Evolutionary conservation across 2,888 invertebrate species (phyloP).

Genomic region (Drosophila gaucha): DNA sequence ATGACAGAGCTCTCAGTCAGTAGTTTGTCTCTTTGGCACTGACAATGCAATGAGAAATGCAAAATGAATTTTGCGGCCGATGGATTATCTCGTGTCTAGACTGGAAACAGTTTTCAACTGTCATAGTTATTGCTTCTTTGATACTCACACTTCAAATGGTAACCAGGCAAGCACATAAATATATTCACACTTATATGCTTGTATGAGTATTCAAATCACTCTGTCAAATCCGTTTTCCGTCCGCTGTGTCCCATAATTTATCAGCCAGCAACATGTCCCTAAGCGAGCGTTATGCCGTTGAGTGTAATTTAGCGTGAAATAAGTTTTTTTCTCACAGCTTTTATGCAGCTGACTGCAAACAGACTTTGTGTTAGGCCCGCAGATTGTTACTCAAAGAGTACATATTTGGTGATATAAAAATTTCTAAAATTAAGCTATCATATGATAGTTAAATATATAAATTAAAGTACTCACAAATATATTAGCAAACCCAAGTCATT

Average conservation of each 20-base stretch:
- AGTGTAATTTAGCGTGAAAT: slow-evolving; percentile 27
- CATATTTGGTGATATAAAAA: not conserved
- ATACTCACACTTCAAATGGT: not conserved
- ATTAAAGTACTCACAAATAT: not conserved
- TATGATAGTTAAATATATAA: not conserved
- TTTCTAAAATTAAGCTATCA: not conserved
- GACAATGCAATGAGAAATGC: not conserved
- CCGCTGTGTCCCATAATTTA: slow-evolving; percentile 1
- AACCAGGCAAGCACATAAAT: slow-evolving; percentile 6
- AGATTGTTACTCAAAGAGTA: not conserved
- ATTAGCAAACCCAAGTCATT: slow-evolving; percentile 5
- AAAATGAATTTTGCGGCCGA: not conserved
- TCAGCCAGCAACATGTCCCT: slow-evolving; percentile 10
- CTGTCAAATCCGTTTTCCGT: slow-evolving; percentile 3
- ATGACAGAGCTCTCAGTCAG: not conserved
- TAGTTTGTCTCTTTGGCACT: too few species aligned
- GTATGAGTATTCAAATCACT: not conserved
- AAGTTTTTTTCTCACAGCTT: slow-evolving; percentile 3
- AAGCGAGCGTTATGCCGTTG: not conserved
- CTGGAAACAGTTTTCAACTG: not conserved
- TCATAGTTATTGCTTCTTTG: slow-evolving; percentile 7
- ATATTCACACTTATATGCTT: not conserved
- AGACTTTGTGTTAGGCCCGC: not conserved
- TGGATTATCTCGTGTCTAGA: slow-evolving; percentile 1
- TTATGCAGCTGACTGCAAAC: not conserved